A percentile compares a stretch with the other conserved stretches of the same genome.
phyloP scores from a whole-genome alignment of 2,888 invertebrate species.

The Nomada fucata region DNA sequence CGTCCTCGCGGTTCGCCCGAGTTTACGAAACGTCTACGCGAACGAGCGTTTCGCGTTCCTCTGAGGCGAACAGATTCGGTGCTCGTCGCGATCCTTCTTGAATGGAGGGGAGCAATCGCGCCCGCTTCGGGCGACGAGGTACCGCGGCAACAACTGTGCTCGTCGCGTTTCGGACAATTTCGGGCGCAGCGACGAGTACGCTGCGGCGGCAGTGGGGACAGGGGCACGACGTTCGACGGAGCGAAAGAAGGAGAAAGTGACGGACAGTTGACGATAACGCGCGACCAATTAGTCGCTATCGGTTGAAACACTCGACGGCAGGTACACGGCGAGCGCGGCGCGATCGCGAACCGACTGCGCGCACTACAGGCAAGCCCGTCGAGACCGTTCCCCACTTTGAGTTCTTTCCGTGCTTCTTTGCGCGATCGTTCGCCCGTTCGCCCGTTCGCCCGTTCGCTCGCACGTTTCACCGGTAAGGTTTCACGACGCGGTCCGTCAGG shows the following conservation, averaged over 20 bases:
- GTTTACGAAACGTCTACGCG: background rate
- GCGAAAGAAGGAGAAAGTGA: background rate
- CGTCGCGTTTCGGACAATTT: background rate
- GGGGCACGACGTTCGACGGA: background rate
- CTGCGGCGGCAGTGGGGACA: background rate
- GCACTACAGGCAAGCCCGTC: slow-evolving; percentile 39
- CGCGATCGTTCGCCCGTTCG: slow-evolving; percentile 24
- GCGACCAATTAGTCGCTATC: slow-evolving; percentile 27
- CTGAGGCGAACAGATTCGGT: background rate
- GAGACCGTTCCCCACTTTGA: slow-evolving; percentile 42
- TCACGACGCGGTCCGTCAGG: slow-evolving; percentile 27
- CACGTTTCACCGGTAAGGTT: slow-evolving; percentile 53
- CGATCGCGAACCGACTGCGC: slow-evolving; percentile 60
- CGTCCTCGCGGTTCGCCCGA: background rate
- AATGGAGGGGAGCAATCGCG: background rate
- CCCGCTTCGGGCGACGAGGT: background rate
- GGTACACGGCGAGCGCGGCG: slow-evolving; percentile 13
- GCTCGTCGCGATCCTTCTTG: background rate
- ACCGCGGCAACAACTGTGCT: background rate
- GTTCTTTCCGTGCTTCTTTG: slow-evolving; percentile 34
- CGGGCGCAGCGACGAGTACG: background rate
- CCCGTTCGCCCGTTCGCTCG: slow-evolving; percentile 25
- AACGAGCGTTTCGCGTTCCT: background rate
- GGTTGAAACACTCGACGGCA: slow-evolving; percentile 1
- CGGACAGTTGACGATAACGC: slow-evolving; percentile 11